Evolutionary conservation across 2,113 vertebrate genomes (phyloP).

Genomic region (Scartelaos histophorus): DNA sequence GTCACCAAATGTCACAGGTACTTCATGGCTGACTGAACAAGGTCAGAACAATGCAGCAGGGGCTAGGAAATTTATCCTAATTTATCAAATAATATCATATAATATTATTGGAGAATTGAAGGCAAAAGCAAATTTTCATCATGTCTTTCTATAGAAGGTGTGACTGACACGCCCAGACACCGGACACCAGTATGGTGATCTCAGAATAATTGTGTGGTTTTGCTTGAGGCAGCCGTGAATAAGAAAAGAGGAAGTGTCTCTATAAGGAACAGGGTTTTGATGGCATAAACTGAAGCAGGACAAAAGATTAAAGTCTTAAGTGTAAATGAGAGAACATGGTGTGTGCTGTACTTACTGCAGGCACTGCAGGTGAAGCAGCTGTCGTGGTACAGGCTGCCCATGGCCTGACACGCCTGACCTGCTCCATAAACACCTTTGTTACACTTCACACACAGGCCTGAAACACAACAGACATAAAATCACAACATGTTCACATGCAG

Average conservation of each 20-base stretch:
- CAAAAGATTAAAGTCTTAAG: conserved; percentile 18
- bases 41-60: background rate
- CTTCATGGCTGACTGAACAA: background rate
- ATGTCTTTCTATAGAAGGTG: conserved; percentile 41
- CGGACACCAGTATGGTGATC: conserved; percentile 60
- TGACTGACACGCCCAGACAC: conserved; percentile 65
- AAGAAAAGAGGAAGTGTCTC: conserved; percentile 35
- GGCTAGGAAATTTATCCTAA: background rate
- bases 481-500: conserved; percentile 4
- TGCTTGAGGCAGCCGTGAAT: conserved; percentile 18
- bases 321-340: conserved; percentile 8
- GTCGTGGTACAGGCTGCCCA: conserved; percentile 95
- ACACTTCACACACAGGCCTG: conserved; percentile 91
- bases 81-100: background rate
- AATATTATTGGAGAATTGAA: background rate
- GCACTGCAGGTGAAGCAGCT: conserved; percentile 94
- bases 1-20: background rate
- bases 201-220: conserved; percentile 49
- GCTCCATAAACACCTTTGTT: conserved; percentile 90
- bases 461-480: conserved; percentile 38
- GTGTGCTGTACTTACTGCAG: conserved; percentile 86
- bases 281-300: background rate
- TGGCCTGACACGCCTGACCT: conserved; percentile 93
- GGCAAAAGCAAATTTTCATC: conserved; percentile 7
- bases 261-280: conserved; percentile 24